Evolutionary conservation across 1,140 invertebrate genomes (phyloP).

Genomic region (Araneus ventricosus): DNA sequence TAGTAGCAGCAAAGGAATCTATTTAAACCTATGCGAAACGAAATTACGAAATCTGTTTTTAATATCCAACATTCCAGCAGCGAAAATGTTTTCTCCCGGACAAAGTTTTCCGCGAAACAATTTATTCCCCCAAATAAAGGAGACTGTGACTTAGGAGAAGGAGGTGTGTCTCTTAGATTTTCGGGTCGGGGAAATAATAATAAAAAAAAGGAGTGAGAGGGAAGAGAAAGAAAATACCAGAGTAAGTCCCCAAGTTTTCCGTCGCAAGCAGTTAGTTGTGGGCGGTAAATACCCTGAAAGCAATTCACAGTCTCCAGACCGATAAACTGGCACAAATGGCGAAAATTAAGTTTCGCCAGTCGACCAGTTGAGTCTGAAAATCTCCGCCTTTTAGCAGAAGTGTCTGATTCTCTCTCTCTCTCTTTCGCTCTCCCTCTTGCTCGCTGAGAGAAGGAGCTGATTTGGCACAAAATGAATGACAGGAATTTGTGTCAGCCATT

Average conservation of each 20-base stretch:
- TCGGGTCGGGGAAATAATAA: slow-evolving; percentile 23
- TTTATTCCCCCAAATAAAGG: slow-evolving; percentile 68
- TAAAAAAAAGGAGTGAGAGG: slow-evolving; percentile 28
- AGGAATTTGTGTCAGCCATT: slow-evolving; percentile 31
- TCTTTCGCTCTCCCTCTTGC: background rate
- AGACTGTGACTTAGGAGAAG: slow-evolving; percentile 7
- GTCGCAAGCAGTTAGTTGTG: slow-evolving; percentile 55
- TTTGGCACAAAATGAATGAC: background rate
- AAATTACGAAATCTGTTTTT: slow-evolving; percentile 74
- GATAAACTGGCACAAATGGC: slow-evolving; percentile 73
- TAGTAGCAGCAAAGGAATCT: background rate
- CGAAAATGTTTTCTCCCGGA: slow-evolving; percentile 68
- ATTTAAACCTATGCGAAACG: slow-evolving; percentile 26
- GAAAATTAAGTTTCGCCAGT: slow-evolving; percentile 71
- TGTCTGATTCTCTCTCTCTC: background rate
- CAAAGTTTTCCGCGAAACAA: slow-evolving; percentile 73
- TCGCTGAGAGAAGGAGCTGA: slow-evolving; percentile 35
- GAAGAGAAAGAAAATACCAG: background rate
- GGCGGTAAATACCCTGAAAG: slow-evolving; percentile 72
- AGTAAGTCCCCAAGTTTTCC: slow-evolving; percentile 45
- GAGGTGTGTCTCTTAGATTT: slow-evolving; percentile 58
- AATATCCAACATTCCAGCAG: slow-evolving; percentile 70
- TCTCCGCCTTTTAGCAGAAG: slow-evolving; percentile 58
- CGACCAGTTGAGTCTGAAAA: slow-evolving; percentile 50
- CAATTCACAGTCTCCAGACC: slow-evolving; percentile 61